phyloP scores from a whole-genome alignment of 2,113 vertebrate species.

The Brachyhypopomus occidentalis region DNA sequence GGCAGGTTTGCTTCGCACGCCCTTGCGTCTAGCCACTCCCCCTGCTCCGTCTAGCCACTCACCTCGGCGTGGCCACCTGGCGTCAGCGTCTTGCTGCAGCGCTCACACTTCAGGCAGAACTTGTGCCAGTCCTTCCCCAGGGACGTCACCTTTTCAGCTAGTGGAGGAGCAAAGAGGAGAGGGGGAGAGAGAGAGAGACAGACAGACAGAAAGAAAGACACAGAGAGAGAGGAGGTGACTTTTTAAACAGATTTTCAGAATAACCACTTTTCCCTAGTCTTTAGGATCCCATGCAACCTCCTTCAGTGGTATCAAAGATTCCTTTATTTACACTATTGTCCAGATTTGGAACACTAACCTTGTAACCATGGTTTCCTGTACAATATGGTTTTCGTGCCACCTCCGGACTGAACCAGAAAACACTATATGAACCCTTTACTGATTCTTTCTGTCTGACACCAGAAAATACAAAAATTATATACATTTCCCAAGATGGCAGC shows the following conservation, averaged over 20 bases:
- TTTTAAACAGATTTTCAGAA: background rate
- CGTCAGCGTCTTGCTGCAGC: slow-evolving; percentile 90
- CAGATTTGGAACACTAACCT: slow-evolving; percentile 37
- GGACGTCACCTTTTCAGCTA: slow-evolving; percentile 93
- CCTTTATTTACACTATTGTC: slow-evolving; percentile 9
- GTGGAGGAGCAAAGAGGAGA: slow-evolving; percentile 55
- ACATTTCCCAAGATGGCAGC: no score
- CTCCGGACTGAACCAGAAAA: no score
- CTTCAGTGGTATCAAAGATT: background rate
- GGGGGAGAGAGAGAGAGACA: slow-evolving; percentile 19
- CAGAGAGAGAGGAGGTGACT: background rate
- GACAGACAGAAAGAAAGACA: background rate
- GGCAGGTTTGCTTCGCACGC: no score
- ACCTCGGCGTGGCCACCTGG: slow-evolving; percentile 93
- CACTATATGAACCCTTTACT: no score
- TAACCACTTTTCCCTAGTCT: slow-evolving; percentile 29
- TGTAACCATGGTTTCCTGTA: slow-evolving; percentile 33
- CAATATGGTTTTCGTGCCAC: background rate
- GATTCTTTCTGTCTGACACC: no score
- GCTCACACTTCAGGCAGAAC: slow-evolving; percentile 91
- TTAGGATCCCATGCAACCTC: background rate
- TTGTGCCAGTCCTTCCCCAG: slow-evolving; percentile 96
- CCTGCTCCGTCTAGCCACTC: slow-evolving; percentile 71
- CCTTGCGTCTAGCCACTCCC: slow-evolving; percentile 64
- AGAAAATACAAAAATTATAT: no score